These are phyloP conservation scores for Metopolophium dirhodum DNA, from an alignment of 1,140 invertebrate genomes.

Conservation along the genomic window DNA sequence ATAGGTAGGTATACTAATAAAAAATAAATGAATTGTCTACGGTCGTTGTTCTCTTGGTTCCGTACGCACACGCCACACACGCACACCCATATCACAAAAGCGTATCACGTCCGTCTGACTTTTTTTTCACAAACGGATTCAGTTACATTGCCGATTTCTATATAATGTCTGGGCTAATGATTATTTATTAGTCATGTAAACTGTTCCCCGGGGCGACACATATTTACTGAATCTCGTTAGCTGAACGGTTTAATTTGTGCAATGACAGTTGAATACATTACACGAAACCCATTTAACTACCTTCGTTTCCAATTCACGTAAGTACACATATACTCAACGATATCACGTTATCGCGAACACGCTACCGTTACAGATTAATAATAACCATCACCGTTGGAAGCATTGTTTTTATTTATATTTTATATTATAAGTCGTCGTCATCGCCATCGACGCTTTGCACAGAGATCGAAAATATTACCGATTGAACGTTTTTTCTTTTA, in stretches of 20 bases:
- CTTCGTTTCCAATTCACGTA: slow-evolving; percentile 49
- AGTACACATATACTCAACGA: neutral
- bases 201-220: slow-evolving; percentile 40
- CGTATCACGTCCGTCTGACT: slow-evolving; percentile 35
- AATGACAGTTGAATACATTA: slow-evolving; percentile 50
- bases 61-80: neutral
- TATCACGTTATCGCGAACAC: neutral
- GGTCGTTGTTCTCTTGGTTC: neutral
- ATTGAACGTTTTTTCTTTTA: neutral
- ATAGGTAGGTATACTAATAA: neutral
- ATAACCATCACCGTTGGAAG: neutral
- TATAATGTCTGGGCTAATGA: slow-evolving; percentile 40
- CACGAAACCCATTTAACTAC: slow-evolving; percentile 41
- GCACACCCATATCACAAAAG: neutral
- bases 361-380: slow-evolving; percentile 24
- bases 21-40: slow-evolving; percentile 37
- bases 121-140: slow-evolving; percentile 16
- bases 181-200: slow-evolving; percentile 54
- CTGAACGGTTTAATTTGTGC: slow-evolving; percentile 44
- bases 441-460: neutral
- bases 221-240: slow-evolving; percentile 54
- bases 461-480: neutral
- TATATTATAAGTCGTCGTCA: neutral
- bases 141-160: slow-evolving; percentile 51
- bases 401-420: neutral